Percentiles rank a stretch among this genome's conserved stretches.
Conservation (phyloP, 2,888 invertebrate genomes). For the Hyposoter dolosus region DNA sequence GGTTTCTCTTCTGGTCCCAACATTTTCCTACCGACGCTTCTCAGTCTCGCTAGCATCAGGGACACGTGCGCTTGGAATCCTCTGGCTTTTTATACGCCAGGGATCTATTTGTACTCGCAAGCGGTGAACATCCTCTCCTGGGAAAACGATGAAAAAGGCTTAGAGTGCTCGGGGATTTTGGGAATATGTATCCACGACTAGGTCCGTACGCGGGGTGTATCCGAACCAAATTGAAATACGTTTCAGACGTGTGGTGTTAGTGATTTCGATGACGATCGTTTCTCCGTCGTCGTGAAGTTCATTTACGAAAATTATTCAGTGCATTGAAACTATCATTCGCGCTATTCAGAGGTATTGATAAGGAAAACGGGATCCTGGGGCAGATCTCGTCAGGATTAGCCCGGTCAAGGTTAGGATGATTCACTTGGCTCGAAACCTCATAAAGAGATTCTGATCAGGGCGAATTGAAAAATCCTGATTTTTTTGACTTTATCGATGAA, state of each 20-base stretch:
- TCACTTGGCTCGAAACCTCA: no score
- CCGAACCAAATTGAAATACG: not conserved
- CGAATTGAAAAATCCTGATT: no score
- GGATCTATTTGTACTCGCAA: constrained; percentile 55
- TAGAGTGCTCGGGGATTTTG: constrained; percentile 68
- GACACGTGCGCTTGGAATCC: constrained; percentile 6
- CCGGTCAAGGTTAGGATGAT: no score
- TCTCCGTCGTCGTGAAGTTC: not conserved
- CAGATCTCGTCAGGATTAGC: no score
- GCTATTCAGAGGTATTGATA: no score
- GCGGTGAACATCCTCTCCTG: constrained; percentile 5
- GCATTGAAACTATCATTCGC: not conserved
- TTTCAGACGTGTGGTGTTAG: not conserved
- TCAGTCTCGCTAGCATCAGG: constrained; percentile 21
- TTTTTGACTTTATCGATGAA: no score
- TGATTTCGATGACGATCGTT: not conserved
- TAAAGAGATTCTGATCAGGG: no score
- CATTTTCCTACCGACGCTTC: constrained; percentile 27
- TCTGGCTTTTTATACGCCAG: constrained; percentile 35
- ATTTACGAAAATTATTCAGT: not conserved
- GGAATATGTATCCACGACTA: constrained; percentile 52
- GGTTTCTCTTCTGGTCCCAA: not conserved
- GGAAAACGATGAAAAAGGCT: constrained; percentile 44
- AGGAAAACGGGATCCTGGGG: no score
- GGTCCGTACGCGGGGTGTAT: not conserved